Evolutionary conservation across 2,888 invertebrate genomes (phyloP), one percentile per base, ranked within the genome.

Genomic region (Halictus ligatus): DNA sequence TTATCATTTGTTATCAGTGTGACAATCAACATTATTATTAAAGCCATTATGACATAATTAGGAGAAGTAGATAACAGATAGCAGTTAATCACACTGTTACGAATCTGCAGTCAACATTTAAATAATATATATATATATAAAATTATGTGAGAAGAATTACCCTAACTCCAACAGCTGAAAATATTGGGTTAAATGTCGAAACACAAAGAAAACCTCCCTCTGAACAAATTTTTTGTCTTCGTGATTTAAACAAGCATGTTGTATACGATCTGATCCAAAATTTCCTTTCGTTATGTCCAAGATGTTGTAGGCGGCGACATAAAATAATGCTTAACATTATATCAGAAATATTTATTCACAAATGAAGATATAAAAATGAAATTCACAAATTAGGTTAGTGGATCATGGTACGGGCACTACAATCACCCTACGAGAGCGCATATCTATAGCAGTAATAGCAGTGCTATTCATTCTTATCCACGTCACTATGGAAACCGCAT

Each of bases 261-360:
- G 83, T 81, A 40, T 80, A 83, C 50, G 79, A 88, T 76, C 54
- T 88, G 21, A 75, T 77, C 80, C 91, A 89, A 78, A 89, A 64
- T 46, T 84, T 82, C 29, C 81, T 90, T 72, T 91, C 80, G 75
- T 78, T 88, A 35, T 78, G 54, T 43, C 84, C 78, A 58, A 86
- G 40, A 73, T 84, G 87, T 50, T 85, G 78, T 35, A 92, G 78
- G 85, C 89, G 89, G 40, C 89, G 84, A 58, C 85, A 91, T 76
- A 91, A 76, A 78, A 90, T 35, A 77, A 89, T 83, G 67, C 89
- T 89, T 84, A 90, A 90, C 93, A 93, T 93, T 83, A 64, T 82
- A 25, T 48, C 48, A 73, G 77, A 79, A 71, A 72, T 83, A 69
- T 79, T 60, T 80, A 78, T 67, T 75, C 75, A 76, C 73, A 58